These are phyloP conservation scores for Ostrea denselamellosa DNA, from an alignment of 1,140 invertebrate species.

Conservation along the genomic window DNA sequence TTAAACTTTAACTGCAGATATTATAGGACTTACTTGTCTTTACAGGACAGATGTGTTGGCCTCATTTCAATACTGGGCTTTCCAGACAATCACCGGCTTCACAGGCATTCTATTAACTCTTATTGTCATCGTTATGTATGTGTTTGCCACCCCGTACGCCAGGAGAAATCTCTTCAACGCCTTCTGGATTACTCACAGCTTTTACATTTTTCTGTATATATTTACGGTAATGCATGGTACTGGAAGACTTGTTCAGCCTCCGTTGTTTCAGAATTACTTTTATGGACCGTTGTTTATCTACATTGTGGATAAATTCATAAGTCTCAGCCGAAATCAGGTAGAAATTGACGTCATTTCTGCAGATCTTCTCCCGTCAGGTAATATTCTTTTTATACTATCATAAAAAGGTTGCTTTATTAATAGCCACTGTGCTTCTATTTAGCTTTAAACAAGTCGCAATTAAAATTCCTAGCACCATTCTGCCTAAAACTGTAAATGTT, in stretches of 20 bases:
- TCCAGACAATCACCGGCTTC: conserved; percentile 81
- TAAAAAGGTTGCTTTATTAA: too few species aligned
- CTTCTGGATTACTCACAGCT: conserved; percentile 96
- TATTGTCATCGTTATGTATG: conserved; percentile 97
- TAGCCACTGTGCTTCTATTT: too few species aligned
- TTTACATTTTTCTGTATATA: conserved; percentile 94
- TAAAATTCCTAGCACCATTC: too few species aligned
- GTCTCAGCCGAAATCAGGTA: conserved; percentile 83
- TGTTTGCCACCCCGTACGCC: conserved; percentile 96
- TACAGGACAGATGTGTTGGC: conserved; percentile 67
- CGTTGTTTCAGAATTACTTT: conserved; percentile 96
- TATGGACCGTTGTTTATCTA: conserved; percentile 95
- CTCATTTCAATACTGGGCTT: conserved; percentile 72
- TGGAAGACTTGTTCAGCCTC: conserved; percentile 87
- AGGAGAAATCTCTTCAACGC: conserved; percentile 85
- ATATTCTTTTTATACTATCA: not conserved
- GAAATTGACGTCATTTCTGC: conserved; percentile 97
- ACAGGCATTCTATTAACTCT: conserved; percentile 95
- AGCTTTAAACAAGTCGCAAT: too few species aligned
- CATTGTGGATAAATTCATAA: conserved; percentile 95
- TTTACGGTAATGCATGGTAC: conserved; percentile 93
- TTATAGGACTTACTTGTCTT: conserved; percentile 39
- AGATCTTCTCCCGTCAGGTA: conserved; percentile 94
- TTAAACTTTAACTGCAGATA: too few species aligned
- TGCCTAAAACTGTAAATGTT: too few species aligned